These are phyloP conservation scores for Australoheros scitulus DNA, from an alignment of 2,113 vertebrate genomes.

Conservation along the genomic window DNA sequence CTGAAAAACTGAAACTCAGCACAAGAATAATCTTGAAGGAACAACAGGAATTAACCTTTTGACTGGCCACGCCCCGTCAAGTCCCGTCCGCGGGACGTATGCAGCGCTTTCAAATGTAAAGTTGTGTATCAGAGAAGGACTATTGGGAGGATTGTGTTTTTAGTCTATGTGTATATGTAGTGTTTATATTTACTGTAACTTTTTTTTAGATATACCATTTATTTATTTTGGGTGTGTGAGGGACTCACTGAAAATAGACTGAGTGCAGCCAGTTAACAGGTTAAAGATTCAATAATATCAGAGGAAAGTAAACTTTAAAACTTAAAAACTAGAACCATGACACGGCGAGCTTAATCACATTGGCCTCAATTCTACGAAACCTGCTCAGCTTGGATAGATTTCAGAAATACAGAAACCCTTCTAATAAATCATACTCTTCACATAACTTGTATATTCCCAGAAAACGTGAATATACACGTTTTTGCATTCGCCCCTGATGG, in stretches of 20 bases:
- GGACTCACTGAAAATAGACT: too few relatives aligned
- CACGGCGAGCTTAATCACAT: background rate
- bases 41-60: background rate
- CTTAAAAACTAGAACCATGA: fast-evolving
- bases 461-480: background rate
- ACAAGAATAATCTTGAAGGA: background rate
- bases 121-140: too few relatives aligned
- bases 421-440: fast-evolving
- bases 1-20: background rate
- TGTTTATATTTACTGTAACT: too few relatives aligned
- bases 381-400: background rate
- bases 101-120: too few relatives aligned
- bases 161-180: too few relatives aligned
- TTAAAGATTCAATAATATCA: background rate
- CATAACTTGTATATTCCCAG: fast-evolving
- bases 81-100: too few relatives aligned
- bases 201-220: too few relatives aligned
- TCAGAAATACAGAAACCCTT: background rate
- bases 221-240: too few relatives aligned
- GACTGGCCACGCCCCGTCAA: too few relatives aligned
- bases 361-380: background rate
- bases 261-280: too few relatives aligned
- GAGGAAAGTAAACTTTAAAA: background rate
- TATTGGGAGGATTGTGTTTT: too few relatives aligned
- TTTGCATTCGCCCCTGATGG: background rate